Conservation (phyloP, 2,113 vertebrate species). For the Ceratotherium simum region DNA sequence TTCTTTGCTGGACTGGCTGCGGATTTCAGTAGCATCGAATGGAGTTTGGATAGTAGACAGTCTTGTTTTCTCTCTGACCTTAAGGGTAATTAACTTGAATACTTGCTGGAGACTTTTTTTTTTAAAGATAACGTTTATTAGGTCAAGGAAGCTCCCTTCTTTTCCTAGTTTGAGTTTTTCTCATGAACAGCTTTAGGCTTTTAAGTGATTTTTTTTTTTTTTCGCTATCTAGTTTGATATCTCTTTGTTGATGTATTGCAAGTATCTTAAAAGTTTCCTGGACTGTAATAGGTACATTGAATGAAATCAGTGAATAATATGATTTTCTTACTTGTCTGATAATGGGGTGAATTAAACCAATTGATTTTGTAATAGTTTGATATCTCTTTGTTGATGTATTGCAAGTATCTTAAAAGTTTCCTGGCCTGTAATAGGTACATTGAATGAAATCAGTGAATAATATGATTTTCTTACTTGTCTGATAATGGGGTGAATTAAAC, state of each 20-base stretch:
- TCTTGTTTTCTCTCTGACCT: conserved; percentile 5
- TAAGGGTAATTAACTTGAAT: background rate
- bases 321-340: background rate
- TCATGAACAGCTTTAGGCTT: background rate
- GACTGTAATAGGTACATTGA: background rate
- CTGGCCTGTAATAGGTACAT: background rate
- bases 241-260: background rate
- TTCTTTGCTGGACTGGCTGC: background rate
- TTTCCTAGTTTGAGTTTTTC: background rate
- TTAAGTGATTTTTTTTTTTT: background rate
- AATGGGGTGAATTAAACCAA: background rate
- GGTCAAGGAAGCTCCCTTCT: background rate
- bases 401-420: background rate
- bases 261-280: background rate
- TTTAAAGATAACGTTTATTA: background rate
- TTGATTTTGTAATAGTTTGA: background rate
- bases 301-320: background rate
- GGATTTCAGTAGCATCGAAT: background rate
- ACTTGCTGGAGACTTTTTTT: background rate
- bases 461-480: background rate
- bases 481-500: background rate
- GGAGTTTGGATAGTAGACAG: background rate
- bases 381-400: background rate
- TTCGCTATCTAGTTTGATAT: background rate
- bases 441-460: background rate